These are phyloP conservation scores for Linnaemya tessellans DNA, from an alignment of 2,888 invertebrate species.

Conservation along the genomic window DNA sequence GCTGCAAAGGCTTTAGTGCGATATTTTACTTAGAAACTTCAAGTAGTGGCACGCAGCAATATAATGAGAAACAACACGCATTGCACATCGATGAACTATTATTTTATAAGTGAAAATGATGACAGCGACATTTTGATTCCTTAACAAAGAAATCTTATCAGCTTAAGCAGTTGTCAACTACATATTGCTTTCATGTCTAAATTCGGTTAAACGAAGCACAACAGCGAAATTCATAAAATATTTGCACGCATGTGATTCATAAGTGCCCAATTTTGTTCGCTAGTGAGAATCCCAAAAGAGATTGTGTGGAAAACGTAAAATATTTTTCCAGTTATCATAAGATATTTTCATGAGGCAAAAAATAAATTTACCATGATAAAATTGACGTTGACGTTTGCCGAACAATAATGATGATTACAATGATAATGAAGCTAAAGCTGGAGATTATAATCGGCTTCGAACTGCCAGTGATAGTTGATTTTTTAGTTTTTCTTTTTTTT, in stretches of 20 bases:
- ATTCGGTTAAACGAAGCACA: too few species aligned
- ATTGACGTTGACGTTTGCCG: constrained; percentile 25
- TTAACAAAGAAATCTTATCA: too few species aligned
- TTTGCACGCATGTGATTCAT: background rate
- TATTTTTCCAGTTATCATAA: background rate
- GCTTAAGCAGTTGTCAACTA: too few species aligned
- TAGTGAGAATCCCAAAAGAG: background rate
- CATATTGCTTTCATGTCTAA: too few species aligned
- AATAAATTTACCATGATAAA: constrained; percentile 44
- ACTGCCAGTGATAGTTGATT: constrained; percentile 28
- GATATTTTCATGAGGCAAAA: background rate
- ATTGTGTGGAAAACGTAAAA: background rate
- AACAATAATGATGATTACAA: constrained; percentile 3
- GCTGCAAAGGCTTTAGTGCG: too few species aligned
- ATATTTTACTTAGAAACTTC: too few species aligned
- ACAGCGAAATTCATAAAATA: background rate
- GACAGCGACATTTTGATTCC: too few species aligned
- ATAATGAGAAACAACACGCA: too few species aligned
- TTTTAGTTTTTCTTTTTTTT: constrained; percentile 43
- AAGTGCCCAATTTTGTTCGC: background rate
- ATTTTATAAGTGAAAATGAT: too few species aligned
- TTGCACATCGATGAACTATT: too few species aligned
- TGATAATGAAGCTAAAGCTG: constrained; percentile 17
- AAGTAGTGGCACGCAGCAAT: too few species aligned
- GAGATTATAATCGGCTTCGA: constrained; percentile 28